These are phyloP conservation scores for Brachystomella parvula DNA, from an alignment of 1,140 invertebrate species.

Conservation along the genomic window DNA sequence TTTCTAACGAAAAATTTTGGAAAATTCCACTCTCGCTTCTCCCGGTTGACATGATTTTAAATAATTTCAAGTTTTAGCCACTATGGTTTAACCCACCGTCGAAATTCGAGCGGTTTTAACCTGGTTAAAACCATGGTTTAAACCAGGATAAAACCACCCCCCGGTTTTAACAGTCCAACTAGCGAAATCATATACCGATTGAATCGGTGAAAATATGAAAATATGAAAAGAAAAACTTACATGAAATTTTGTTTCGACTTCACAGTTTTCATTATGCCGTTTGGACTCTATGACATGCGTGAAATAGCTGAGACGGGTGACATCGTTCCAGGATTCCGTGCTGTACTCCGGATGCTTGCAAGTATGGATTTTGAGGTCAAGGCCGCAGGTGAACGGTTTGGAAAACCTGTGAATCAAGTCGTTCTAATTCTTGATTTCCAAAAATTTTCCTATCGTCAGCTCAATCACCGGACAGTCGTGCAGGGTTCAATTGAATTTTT, in stretches of 20 bases:
- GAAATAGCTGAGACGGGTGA: conserved; percentile 1
- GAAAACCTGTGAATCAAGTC: not conserved
- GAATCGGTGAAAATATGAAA: no score
- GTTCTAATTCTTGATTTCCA: not conserved
- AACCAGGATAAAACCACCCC: no score
- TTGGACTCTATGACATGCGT: not conserved
- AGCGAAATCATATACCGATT: no score
- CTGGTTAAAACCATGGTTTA: no score
- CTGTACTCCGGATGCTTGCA: not conserved
- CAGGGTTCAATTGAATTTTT: conserved; percentile 3
- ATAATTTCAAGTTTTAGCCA: no score
- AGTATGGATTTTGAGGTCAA: not conserved
- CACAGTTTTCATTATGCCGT: not conserved
- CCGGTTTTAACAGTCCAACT: no score
- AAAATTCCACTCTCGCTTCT: no score
- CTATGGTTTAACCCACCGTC: no score
- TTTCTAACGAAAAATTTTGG: no score
- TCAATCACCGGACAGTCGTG: not conserved
- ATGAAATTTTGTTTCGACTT: not conserved
- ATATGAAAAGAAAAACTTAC: no score
- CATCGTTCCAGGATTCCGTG: not conserved
- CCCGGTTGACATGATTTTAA: no score
- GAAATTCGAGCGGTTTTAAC: no score
- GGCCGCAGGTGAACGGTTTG: not conserved
- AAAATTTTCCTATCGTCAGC: not conserved